Evolutionary conservation across 2,888 invertebrate genomes (phyloP).

Genomic region (Scrobipalpa costella): DNA sequence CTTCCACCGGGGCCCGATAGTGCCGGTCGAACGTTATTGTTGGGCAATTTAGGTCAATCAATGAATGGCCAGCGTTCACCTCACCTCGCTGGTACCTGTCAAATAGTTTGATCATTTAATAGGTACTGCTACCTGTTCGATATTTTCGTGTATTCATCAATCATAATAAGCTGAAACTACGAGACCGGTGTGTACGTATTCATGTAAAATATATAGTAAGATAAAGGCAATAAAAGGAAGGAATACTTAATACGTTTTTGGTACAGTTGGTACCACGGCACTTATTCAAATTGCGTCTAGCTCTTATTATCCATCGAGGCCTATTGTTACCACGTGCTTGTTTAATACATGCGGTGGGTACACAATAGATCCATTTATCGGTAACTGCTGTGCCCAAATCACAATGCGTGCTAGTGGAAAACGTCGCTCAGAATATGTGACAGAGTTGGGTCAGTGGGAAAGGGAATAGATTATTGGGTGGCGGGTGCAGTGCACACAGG

Average conservation of each 20-base stretch:
- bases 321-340: constrained; percentile 7
- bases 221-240: not conserved
- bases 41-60: constrained; percentile 70
- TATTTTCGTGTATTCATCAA: constrained; percentile 6
- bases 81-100: constrained; percentile 10
- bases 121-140: not conserved
- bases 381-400: constrained; percentile 28
- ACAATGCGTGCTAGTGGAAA: constrained; percentile 6
- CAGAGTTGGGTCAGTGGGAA: not conserved
- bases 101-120: not conserved
- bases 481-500: not conserved
- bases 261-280: constrained; percentile 6
- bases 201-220: not conserved
- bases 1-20: constrained; percentile 34
- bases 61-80: constrained; percentile 42
- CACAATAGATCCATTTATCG: constrained; percentile 4
- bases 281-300: constrained; percentile 10
- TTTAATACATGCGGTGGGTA: not conserved
- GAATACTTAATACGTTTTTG: not conserved
- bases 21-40: constrained; percentile 56
- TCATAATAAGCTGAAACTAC: not conserved
- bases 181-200: not conserved
- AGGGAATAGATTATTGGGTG: not conserved
- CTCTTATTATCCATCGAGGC: not conserved
- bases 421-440: not conserved